These are phyloP conservation scores for Noctua janthina DNA, from an alignment of 2,888 invertebrate species.

Conservation along the genomic window DNA sequence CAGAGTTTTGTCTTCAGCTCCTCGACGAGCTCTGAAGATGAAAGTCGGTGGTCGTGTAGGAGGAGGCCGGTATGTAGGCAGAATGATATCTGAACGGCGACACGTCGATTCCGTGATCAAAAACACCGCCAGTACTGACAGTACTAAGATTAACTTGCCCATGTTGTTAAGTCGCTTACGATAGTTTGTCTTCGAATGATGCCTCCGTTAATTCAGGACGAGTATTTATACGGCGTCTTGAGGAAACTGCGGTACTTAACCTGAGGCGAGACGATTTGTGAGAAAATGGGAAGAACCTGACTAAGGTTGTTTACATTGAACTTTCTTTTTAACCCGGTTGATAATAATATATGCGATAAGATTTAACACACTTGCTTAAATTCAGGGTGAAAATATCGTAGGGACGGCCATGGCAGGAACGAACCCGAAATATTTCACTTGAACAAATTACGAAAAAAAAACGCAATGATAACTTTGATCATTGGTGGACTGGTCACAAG, in stretches of 20 bases:
- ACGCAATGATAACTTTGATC: neutral
- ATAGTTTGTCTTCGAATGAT: slow-evolving; percentile 40
- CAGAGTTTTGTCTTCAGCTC: slow-evolving; percentile 23
- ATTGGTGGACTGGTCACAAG: too few species aligned
- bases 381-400: neutral
- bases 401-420: neutral
- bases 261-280: neutral
- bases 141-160: slow-evolving; percentile 45
- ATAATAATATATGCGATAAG: neutral
- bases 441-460: neutral
- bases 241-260: slow-evolving; percentile 55
- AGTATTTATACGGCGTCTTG: slow-evolving; percentile 46
- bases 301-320: slow-evolving; percentile 25
- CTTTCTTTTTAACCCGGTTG: neutral
- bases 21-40: slow-evolving; percentile 36
- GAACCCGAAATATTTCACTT: neutral
- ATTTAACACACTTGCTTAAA: neutral
- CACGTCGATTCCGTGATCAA: slow-evolving; percentile 50
- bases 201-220: neutral
- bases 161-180: slow-evolving; percentile 33
- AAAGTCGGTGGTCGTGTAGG: neutral
- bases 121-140: slow-evolving; percentile 47
- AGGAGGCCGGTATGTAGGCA: slow-evolving; percentile 47
- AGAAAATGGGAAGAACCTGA: slow-evolving; percentile 55
- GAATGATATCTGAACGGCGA: slow-evolving; percentile 11